Percentiles rank a stretch among this genome's conserved stretches.
Conservation (phyloP, 1,140 invertebrate species). For the Campoletis sonorensis region DNA sequence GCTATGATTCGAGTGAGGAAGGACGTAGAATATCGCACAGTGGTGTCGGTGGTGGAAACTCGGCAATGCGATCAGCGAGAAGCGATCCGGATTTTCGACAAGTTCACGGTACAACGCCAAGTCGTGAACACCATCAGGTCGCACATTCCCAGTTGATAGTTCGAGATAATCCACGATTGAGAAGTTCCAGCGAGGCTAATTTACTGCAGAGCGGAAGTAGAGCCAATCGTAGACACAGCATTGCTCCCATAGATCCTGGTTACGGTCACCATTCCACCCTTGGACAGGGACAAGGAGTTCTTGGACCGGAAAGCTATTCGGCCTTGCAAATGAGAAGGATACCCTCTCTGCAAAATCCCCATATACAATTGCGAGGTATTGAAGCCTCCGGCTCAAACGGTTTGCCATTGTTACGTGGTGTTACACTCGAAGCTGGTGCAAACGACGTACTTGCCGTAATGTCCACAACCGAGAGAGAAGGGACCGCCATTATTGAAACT, state of each 20-base stretch:
- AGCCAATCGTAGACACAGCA: slow-evolving; percentile 80
- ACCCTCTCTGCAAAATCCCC: slow-evolving; percentile 78
- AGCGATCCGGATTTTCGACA: slow-evolving; percentile 88
- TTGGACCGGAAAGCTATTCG: slow-evolving; percentile 67
- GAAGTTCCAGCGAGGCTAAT: slow-evolving; percentile 87
- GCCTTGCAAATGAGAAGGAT: slow-evolving; percentile 65
- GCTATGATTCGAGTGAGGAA: slow-evolving; percentile 89
- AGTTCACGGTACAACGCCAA: slow-evolving; percentile 72
- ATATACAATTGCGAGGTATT: slow-evolving; percentile 82
- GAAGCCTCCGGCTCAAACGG: slow-evolving; percentile 72
- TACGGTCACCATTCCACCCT: slow-evolving; percentile 66
- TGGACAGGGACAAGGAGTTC: slow-evolving; percentile 62
- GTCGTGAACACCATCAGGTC: slow-evolving; percentile 61
- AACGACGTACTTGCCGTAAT: slow-evolving; percentile 94
- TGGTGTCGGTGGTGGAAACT: slow-evolving; percentile 50
- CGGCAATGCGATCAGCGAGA: slow-evolving; percentile 71
- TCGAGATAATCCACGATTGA: slow-evolving; percentile 78
- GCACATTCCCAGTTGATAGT: slow-evolving; percentile 72
- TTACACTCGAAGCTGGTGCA: slow-evolving; percentile 90
- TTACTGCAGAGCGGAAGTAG: slow-evolving; percentile 78
- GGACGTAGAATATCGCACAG: slow-evolving; percentile 71
- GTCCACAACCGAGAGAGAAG: slow-evolving; percentile 82
- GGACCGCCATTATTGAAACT: slow-evolving; percentile 84
- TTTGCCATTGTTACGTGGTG: slow-evolving; percentile 80
- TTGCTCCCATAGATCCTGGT: slow-evolving; percentile 79